Percentiles rank a stretch among this genome's conserved stretches.
These are phyloP conservation scores for Condylura cristata DNA, from an alignment of 2,113 vertebrate genomes.

Conservation along the genomic window DNA sequence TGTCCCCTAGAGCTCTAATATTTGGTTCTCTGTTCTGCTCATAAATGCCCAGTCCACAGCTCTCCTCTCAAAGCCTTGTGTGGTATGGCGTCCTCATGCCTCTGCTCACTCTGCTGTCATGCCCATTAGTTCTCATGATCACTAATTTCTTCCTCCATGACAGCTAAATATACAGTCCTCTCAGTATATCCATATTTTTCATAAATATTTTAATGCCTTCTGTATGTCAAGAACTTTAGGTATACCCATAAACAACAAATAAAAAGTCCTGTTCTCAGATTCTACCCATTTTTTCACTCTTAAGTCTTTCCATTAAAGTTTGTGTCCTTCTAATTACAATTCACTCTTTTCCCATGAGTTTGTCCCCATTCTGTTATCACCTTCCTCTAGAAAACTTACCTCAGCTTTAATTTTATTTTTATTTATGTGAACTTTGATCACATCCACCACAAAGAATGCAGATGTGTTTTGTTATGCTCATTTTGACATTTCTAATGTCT, in stretches of 20 bases:
- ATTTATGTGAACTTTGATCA: not conserved
- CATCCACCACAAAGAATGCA: not conserved
- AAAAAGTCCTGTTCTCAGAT: not conserved
- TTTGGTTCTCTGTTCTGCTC: not conserved
- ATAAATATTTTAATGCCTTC: not conserved
- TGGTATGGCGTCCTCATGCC: not conserved
- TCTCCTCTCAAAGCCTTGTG: not conserved
- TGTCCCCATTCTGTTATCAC: not conserved
- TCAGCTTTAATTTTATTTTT: not conserved
- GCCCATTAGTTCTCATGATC: not conserved
- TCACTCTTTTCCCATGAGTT: not conserved
- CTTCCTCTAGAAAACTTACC: not conserved
- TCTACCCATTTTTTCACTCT: not conserved
- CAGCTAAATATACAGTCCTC: not conserved
- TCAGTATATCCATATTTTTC: not conserved
- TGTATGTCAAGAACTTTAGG: too few species aligned
- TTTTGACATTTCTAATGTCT: not conserved
- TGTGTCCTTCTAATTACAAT: not conserved
- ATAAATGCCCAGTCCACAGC: fast-evolving
- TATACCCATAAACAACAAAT: not conserved
- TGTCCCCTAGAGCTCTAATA: not conserved
- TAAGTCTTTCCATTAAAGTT: not conserved
- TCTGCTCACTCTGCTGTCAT: not conserved
- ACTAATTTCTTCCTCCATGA: not conserved
- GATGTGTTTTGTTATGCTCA: not conserved